Base-by-base conservation (phyloP, 64 coral and sea anemone species). In the Dendronephthya gigantea region DNA sequence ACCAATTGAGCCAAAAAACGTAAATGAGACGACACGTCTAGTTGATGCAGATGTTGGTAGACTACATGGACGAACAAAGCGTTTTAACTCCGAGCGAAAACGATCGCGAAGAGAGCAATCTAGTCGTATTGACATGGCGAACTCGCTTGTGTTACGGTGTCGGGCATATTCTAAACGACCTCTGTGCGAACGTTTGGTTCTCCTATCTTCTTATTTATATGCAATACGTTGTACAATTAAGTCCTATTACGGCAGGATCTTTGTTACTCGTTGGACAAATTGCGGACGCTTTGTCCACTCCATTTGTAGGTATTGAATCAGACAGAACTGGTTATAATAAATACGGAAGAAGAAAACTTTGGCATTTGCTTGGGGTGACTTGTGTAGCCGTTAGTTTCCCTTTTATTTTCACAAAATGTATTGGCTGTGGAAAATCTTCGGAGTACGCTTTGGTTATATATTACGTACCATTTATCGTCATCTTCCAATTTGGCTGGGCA, bases 401-500 rank as follows among this genome's bases (percentile, higher is more conserved):
- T 0, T 98, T 98, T 83, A 91, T 98, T 49, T 98, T 98, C 59
- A 98, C 90, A 45, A 83, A 91, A 2, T 98, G 95, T 65, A 88
- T 98, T 82, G 27, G 82, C 15, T 98, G 95, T 39, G 51, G 82
- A 25, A 55, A 84, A 13, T 41, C 92, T 1, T 89, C 95, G 37
- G 3, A 83, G 4, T 89, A 62, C 75, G 90, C 95, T 25, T 40
- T 84, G 35, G 90, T 98, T n/a, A 23, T 98, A 9, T 98, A 98
- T 82, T 98, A 98, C 41, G 88, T 88, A 12, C 95, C 95, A 4
- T 98, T 98, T 47, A 92, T 98, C 90, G 83, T 93, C 47, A 89
- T 97, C 13, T 97, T 97, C 69, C 94, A 97, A 84, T 97, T 97
- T 83, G 94, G 94, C 31, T 97, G 94, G 94, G 94, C 94, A 48